Base-by-base conservation (phyloP, 2,888 invertebrate species). In the Brassicogethes aeneus region DNA sequence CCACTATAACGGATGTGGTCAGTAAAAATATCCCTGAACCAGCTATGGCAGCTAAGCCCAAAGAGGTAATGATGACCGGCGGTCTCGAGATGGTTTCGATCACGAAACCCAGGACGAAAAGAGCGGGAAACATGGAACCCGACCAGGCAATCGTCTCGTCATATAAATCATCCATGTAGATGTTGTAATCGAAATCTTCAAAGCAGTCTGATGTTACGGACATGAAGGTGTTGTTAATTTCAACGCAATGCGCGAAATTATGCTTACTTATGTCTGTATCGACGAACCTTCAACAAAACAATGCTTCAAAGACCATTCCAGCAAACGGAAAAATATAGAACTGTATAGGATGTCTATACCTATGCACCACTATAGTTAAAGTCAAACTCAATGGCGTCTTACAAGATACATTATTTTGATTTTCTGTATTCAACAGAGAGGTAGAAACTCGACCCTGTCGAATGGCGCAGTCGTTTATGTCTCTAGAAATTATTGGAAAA, bases 181-280 rank as follows among this genome's bases (percentile, higher is more conserved):
- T 74, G 56, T 77, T 77, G 54, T 76, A 75, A 60, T 77, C 76
- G 52, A 70, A 70, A 54, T 70, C 67, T 13, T 66, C 57, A 7
- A 61, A 59, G 49, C 71, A 71, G 35, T 63, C 63, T 2, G 63
- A 59, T 33, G 62, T 59, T 32, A 71, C 50, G 3, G 69, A 65
- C 40, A 69, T 48, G 46, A 68, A 67, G 12, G 75, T 74, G 48
- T 75, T 77, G 58, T 77, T 75, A 38, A 64, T 66, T 55, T 80
- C 65, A 29, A 62, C 65, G 56, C 81, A 81, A 15, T 76, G 74
- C 17, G 72, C 61, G 56, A 82, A 82, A 57, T 82, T 73, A 54
- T 72, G 66, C 30, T 67, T 60, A 5, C 69, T 72, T 37, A 75
- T 53, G 62, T 85, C 84, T 12, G 83, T 83, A 65, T 83, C 82